Percentiles rank a stretch among this genome's conserved stretches.
These are phyloP conservation scores for Chloropsis hardwickii DNA, from an alignment of 2,113 vertebrate species.

Conservation along the genomic window DNA sequence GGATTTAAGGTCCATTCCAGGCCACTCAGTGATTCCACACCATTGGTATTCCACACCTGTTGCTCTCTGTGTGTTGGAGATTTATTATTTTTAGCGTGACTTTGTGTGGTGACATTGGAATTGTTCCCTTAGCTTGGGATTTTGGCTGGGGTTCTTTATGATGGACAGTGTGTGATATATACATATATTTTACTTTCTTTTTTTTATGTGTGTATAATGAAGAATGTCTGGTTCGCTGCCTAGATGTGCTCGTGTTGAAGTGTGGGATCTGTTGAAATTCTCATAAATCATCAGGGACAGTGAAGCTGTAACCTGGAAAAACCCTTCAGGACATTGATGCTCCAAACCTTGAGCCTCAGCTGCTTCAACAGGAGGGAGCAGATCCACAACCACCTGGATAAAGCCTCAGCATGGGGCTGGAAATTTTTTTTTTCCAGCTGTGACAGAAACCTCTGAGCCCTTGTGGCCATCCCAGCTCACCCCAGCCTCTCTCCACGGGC, in stretches of 20 bases:
- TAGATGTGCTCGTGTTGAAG: background rate
- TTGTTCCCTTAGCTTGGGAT: background rate
- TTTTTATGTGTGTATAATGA: background rate
- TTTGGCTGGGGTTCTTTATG: background rate
- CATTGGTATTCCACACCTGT: background rate
- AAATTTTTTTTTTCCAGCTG: too few species aligned
- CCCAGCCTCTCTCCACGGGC: fast-evolving
- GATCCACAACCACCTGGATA: fast-evolving
- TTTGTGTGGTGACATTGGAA: background rate
- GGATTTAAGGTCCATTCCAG: background rate
- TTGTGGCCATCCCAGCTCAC: background rate
- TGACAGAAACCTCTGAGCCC: background rate
- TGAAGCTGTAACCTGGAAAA: background rate
- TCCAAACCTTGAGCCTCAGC: background rate
- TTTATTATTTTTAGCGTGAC: background rate
- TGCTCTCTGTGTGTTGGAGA: background rate
- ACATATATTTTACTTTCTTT: too few species aligned
- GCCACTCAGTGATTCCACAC: background rate
- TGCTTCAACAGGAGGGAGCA: background rate
- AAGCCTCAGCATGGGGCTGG: background rate
- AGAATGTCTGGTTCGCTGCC: background rate
- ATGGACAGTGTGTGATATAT: background rate
- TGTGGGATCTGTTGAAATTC: fast-evolving
- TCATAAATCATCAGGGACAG: background rate
- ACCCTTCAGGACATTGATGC: background rate